These are phyloP conservation scores for Tiliacea aurago DNA, from an alignment of 2,888 invertebrate species.

Conservation along the genomic window DNA sequence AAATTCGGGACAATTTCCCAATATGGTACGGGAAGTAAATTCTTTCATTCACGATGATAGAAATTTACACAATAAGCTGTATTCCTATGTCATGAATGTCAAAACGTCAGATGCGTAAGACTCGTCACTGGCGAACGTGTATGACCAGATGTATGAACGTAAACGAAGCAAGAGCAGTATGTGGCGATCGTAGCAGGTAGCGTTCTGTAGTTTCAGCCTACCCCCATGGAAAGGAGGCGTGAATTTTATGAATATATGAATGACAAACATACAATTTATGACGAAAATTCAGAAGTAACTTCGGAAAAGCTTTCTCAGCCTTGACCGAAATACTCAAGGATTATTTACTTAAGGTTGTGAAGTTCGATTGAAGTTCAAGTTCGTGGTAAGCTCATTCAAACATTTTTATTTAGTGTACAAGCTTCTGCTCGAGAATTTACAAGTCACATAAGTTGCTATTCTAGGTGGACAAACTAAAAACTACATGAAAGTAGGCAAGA, in stretches of 20 bases:
- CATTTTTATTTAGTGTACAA: conserved; percentile 10
- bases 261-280: conserved; percentile 11
- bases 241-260: not conserved
- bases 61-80: no score
- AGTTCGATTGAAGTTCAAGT: conserved; percentile 42
- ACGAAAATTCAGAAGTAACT: conserved; percentile 11
- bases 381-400: conserved; percentile 29
- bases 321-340: conserved; percentile 35
- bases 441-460: not conserved
- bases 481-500: not conserved
- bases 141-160: not conserved
- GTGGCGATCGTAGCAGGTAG: not conserved
- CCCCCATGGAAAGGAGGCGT: not conserved
- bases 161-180: not conserved
- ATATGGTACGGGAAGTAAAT: no score
- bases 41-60: no score
- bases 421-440: not conserved
- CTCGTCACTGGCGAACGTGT: not conserved
- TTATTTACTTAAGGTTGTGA: conserved; percentile 16
- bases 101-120: not conserved
- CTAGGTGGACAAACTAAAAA: not conserved
- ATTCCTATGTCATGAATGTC: not conserved
- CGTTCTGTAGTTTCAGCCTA: not conserved
- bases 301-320: conserved; percentile 11
- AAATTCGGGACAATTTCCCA: no score